phyloP scores from a whole-genome alignment of 2,888 invertebrate genomes.

The Cataglyphis albicans region DNA sequence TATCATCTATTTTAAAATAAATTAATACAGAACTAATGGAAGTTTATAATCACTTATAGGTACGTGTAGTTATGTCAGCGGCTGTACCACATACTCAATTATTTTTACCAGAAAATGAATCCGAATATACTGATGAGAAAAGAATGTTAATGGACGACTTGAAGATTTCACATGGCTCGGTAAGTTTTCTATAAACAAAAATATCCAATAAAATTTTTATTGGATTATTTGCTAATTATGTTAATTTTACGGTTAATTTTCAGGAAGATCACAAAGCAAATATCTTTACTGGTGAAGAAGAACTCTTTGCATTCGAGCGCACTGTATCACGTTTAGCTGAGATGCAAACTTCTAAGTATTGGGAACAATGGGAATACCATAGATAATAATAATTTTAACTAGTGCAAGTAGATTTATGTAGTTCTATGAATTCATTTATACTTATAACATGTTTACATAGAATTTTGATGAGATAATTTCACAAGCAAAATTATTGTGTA shows the following conservation, averaged over 20 bases:
- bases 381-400: conserved; percentile 69
- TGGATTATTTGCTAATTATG: neutral
- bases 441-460: neutral
- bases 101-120: conserved; percentile 88
- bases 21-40: neutral
- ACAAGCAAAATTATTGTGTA: neutral
- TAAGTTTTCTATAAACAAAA: conserved; percentile 83
- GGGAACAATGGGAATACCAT: conserved; percentile 91
- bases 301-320: conserved; percentile 98
- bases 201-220: neutral
- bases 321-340: conserved; percentile 97
- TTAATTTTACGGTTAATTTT: conserved; percentile 37
- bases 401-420: conserved; percentile 59
- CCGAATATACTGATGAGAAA: conserved; percentile 91
- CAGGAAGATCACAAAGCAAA: conserved; percentile 93
- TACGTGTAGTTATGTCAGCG: conserved; percentile 93
- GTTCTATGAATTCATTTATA: conserved; percentile 30
- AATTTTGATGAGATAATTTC: conserved; percentile 21
- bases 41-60: conserved; percentile 85
- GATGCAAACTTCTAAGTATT: conserved; percentile 98
- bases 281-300: conserved; percentile 99
- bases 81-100: conserved; percentile 92
- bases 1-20: neutral
- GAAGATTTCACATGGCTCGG: conserved; percentile 92
- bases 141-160: conserved; percentile 98